Conservation (phyloP, 2,113 vertebrate genomes). For the Ptychochromis oligacanthus region DNA sequence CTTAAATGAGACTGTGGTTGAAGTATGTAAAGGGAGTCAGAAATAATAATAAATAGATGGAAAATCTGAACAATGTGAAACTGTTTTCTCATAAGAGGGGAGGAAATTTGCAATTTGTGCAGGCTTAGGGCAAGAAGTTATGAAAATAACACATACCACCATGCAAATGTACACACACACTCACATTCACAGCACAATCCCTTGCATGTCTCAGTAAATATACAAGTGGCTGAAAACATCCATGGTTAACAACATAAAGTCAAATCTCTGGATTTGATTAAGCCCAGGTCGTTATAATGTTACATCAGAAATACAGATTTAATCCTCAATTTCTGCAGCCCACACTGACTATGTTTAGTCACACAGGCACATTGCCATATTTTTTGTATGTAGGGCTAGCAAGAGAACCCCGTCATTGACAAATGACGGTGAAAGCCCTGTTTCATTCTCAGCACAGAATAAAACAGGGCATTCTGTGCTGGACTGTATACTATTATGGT, state of each 20-base stretch:
- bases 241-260: neutral
- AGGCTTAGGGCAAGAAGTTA: neutral
- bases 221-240: neutral
- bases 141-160: neutral
- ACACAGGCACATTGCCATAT: neutral
- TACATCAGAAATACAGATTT: neutral
- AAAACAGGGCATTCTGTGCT: too few relatives aligned
- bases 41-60: neutral
- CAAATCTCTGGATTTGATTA: neutral
- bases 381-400: neutral
- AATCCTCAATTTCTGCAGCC: neutral
- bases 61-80: neutral
- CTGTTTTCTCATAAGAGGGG: neutral
- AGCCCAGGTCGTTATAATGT: neutral
- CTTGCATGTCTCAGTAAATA: neutral
- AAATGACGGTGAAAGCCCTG: too few relatives aligned
- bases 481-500: too few relatives aligned
- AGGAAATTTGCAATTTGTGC: slow-evolving; percentile 21
- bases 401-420: neutral
- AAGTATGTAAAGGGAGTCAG: neutral
- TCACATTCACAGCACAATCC: neutral
- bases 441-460: too few relatives aligned
- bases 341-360: neutral
- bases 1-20: neutral
- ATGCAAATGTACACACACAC: neutral